Conservation (phyloP, 2,113 vertebrate species). For the Spilogale gracilis region DNA sequence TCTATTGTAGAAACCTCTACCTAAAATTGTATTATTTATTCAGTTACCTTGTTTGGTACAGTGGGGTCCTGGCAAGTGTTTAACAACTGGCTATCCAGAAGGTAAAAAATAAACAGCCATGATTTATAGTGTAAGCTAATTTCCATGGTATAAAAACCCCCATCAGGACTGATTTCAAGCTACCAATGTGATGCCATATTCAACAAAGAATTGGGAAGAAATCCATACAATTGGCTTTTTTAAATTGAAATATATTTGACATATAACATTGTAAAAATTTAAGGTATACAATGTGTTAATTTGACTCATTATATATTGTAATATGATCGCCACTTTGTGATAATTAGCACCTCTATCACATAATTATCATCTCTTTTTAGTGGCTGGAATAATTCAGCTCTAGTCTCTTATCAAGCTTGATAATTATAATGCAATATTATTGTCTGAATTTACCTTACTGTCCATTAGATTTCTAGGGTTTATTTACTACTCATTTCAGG, state of each 20-base stretch:
- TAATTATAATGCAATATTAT: background rate
- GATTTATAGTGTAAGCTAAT: background rate
- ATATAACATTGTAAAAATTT: background rate
- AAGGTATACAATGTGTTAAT: background rate
- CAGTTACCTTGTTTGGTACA: background rate
- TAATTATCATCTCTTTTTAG: background rate
- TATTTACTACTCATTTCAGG: background rate
- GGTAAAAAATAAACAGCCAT: background rate
- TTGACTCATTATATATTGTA: background rate
- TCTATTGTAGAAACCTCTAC: background rate
- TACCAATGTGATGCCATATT: background rate
- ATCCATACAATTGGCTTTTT: background rate
- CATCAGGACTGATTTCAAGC: background rate
- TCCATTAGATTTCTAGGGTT: background rate
- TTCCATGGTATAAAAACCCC: background rate
- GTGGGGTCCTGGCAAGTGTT: background rate
- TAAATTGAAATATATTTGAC: background rate
- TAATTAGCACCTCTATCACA: background rate
- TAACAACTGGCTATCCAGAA: background rate
- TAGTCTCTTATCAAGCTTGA: background rate
- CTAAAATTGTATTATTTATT: background rate
- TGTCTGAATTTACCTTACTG: background rate
- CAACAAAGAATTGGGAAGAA: background rate
- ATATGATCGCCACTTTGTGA: background rate
- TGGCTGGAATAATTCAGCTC: background rate